Base-by-base conservation (phyloP, 1,140 invertebrate genomes). In the Pentalonia nigronervosa region DNA sequence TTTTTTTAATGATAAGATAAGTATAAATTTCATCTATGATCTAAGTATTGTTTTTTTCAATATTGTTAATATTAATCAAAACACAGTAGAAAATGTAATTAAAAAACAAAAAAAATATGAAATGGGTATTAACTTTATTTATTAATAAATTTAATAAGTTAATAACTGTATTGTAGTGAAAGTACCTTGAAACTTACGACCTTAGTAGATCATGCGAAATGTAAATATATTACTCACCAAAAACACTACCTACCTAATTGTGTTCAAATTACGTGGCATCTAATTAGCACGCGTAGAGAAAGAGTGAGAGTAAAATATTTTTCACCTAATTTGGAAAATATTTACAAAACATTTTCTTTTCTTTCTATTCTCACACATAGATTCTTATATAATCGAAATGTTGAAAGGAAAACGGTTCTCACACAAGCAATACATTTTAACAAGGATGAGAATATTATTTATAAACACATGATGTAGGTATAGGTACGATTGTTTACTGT, bases 361-460 rank as follows among this genome's bases (percentile, higher is more conserved):
- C 45, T 92, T 86, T 36, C 48, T 30, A 86, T 53, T 93, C 47
- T 56, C 91, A 93, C 34, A 86, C 91, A 56, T 56, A 56, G 0
- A 11, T 88, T 53, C 8, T 60, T 90, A 90, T 41, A 53, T 90
- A 90, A 67, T 90, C 89, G 25, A 67, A 50, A 86, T 81, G n/a
- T 91, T 34, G 76, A 81, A 91, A 91, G 30, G 34, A 86, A 84
- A 93, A 93, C 45, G 81, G 36, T 93, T 93, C 91, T 8, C 91
- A 84, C 34, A 93, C 81, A 7, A n/a, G 90, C 11, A 50, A 36
- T 48, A n/a, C 6, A 81, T 76, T n/a, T 48, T 41, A 84, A 50
- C 20, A 30, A 92, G n/a, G 30, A 84, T 53, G 91, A 84, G 91
- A 92, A 92, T 83, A 83, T 48, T 81, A 30, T 91, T 91, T 91